phyloP scores from a whole-genome alignment of 2,888 invertebrate species.

The Sussaba pulchella region DNA sequence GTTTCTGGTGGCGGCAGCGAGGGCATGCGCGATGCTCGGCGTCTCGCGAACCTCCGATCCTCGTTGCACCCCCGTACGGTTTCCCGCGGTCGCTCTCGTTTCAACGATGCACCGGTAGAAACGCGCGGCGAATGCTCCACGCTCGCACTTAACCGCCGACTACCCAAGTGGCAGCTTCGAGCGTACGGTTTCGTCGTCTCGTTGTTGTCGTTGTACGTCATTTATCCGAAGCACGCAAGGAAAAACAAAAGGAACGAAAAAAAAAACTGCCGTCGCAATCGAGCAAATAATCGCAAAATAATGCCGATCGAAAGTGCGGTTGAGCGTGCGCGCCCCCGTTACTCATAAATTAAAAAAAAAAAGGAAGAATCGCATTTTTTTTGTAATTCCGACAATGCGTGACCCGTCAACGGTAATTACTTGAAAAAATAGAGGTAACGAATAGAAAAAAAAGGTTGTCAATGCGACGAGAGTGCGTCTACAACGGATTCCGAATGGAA shows the following conservation, averaged over 20 bases:
- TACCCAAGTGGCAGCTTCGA: constrained; percentile 77
- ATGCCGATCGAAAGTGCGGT: constrained; percentile 43
- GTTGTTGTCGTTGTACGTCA: constrained; percentile 47
- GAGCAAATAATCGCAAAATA: constrained; percentile 41
- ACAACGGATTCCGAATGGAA: constrained; percentile 36
- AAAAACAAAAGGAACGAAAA: constrained; percentile 26
- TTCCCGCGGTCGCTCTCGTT: constrained; percentile 67
- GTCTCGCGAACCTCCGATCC: constrained; percentile 53
- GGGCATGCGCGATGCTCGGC: constrained; percentile 71
- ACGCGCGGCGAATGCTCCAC: constrained; percentile 67
- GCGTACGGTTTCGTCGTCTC: constrained; percentile 61
- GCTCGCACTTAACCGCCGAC: constrained; percentile 80
- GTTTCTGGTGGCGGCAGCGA: constrained; percentile 26
- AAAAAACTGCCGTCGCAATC: not conserved
- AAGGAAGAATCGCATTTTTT: constrained; percentile 18
- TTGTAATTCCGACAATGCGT: constrained; percentile 9
- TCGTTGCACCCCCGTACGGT: constrained; percentile 62
- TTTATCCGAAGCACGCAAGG: constrained; percentile 11
- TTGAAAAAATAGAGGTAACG: constrained; percentile 17
- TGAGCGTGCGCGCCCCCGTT: constrained; percentile 49
- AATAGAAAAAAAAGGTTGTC: constrained; percentile 1
- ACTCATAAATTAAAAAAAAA: constrained; percentile 24
- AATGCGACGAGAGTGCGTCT: constrained; percentile 47
- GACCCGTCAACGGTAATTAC: not conserved
- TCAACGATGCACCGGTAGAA: constrained; percentile 59